Percentiles rank a stretch among this genome's conserved stretches.
Conservation (phyloP, 2,113 vertebrate species). For the Nyctibius bracteatus region DNA sequence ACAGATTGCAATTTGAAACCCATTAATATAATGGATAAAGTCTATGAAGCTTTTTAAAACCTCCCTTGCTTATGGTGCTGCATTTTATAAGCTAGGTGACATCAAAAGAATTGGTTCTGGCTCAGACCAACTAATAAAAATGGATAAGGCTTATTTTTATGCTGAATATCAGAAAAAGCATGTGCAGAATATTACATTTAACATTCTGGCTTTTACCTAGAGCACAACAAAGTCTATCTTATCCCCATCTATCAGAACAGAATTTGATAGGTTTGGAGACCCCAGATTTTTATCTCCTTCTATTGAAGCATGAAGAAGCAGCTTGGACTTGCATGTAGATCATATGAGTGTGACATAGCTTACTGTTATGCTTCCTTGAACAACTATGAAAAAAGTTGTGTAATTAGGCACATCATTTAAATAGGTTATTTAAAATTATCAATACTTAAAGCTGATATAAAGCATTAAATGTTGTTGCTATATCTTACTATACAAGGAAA, state of each 20-base stretch:
- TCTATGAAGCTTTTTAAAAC: conserved; percentile 62
- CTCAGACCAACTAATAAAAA: conserved; percentile 61
- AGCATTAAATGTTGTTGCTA: neutral
- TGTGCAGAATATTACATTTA: conserved; percentile 74
- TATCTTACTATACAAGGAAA: neutral
- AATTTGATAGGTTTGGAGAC: conserved; percentile 18
- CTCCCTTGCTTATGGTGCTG: conserved; percentile 35
- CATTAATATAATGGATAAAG: conserved; percentile 65
- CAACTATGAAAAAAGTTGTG: neutral
- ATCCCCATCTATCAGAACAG: conserved; percentile 55
- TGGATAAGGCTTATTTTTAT: conserved; percentile 72
- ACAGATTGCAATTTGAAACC: conserved; percentile 45
- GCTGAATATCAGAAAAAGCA: conserved; percentile 70
- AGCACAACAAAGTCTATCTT: conserved; percentile 60
- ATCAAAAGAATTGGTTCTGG: conserved; percentile 60
- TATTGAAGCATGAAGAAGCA: neutral
- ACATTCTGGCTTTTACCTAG: conserved; percentile 65
- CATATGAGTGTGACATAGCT: neutral
- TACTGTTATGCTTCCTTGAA: neutral
- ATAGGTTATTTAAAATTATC: neutral
- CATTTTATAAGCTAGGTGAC: conserved; percentile 26
- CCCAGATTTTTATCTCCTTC: neutral
- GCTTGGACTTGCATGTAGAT: neutral
- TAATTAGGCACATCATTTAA: neutral
- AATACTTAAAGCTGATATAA: neutral